These are phyloP conservation scores for Cyprinodon tularosa DNA, from an alignment of 2,113 vertebrate species.

Conservation along the genomic window DNA sequence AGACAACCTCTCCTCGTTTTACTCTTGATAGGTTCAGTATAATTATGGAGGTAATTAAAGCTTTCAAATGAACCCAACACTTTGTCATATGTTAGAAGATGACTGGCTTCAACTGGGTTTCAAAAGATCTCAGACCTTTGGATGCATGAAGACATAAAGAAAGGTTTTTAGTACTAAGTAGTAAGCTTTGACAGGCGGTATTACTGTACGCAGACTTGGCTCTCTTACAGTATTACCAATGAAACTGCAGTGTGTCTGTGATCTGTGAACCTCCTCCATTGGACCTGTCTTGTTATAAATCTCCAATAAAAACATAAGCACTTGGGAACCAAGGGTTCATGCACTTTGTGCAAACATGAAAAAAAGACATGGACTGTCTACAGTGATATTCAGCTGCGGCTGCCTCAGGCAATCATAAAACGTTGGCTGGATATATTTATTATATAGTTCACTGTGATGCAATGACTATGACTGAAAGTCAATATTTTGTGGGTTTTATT, in stretches of 20 bases:
- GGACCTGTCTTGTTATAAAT: slow-evolving; percentile 21
- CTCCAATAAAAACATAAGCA: slow-evolving; percentile 12
- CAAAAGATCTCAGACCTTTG: slow-evolving; percentile 22
- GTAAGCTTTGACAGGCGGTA: slow-evolving; percentile 6
- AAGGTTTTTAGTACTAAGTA: slow-evolving; percentile 11
- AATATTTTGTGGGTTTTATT: slow-evolving; percentile 2
- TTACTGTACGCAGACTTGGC: background rate
- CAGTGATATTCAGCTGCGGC: slow-evolving; percentile 8
- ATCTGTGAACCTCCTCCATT: slow-evolving; percentile 27
- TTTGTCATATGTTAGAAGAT: slow-evolving; percentile 32
- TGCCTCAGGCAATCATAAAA: slow-evolving; percentile 9
- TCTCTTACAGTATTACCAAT: slow-evolving; percentile 25
- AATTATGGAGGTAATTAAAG: slow-evolving; percentile 22
- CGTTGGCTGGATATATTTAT: background rate
- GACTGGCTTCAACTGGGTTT: slow-evolving; percentile 15
- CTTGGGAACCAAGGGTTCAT: background rate
- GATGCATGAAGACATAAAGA: slow-evolving; percentile 13
- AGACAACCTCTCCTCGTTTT: slow-evolving; percentile 1
- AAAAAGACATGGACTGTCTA: background rate
- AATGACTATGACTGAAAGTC: background rate
- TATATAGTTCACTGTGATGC: background rate
- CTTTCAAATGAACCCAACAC: slow-evolving; percentile 19
- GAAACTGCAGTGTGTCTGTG: slow-evolving; percentile 22
- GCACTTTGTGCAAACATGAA: background rate
- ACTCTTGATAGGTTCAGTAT: slow-evolving; percentile 13